These are phyloP conservation scores for Drosophila obscura DNA, from an alignment of 1,140 invertebrate species.

Conservation along the genomic window DNA sequence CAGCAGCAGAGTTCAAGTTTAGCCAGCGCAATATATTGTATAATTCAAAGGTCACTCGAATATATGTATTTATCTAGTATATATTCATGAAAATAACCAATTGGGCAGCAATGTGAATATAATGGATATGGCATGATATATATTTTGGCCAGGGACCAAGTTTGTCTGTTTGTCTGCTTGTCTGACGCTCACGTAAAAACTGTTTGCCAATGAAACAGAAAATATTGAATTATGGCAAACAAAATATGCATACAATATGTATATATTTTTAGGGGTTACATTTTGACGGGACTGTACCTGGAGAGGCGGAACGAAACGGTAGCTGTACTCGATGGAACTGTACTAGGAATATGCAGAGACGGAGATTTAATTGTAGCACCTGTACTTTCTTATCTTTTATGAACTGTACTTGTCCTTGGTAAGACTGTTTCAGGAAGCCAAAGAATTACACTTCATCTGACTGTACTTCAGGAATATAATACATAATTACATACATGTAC, in stretches of 20 bases:
- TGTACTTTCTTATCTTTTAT: too few species aligned
- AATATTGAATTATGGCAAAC: conserved; percentile 25
- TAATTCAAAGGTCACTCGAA: conserved; percentile 55
- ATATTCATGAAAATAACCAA: conserved; percentile 29
- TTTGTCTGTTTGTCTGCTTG: conserved; percentile 43
- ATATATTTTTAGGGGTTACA: not conserved
- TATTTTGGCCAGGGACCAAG: conserved; percentile 66
- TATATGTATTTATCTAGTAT: conserved; percentile 23
- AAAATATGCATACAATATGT: conserved; percentile 10
- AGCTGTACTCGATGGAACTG: not conserved
- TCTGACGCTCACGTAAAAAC: conserved; percentile 9
- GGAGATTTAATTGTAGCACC: not conserved
- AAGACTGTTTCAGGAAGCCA: too few species aligned
- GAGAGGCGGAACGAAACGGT: not conserved
- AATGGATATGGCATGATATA: conserved; percentile 27
- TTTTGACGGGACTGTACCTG: conserved; percentile 12
- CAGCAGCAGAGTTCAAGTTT: conserved; percentile 55
- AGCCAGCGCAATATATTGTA: conserved; percentile 28
- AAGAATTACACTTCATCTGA: too few species aligned
- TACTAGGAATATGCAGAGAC: not conserved
- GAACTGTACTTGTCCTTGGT: too few species aligned
- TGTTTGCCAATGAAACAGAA: conserved; percentile 18
- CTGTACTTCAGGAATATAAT: too few species aligned
- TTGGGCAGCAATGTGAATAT: conserved; percentile 24
- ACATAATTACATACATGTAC: too few species aligned